Base-by-base conservation (phyloP, 2,888 invertebrate genomes). In the Epirrhoe tristata region DNA sequence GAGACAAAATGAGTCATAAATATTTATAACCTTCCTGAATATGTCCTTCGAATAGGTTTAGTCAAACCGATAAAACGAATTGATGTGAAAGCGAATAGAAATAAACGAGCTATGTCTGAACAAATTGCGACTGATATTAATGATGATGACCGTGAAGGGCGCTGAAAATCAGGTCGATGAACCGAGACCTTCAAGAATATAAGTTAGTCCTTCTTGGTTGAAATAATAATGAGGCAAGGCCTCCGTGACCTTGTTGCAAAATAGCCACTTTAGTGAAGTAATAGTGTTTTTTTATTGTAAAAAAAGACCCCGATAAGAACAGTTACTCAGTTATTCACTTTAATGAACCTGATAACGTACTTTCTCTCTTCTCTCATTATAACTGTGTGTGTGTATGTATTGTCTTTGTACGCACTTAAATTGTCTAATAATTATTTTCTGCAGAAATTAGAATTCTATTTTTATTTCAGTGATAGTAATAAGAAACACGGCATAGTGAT, bases 101-200 rank as follows among this genome's bases (percentile, higher is more conserved):
- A 16, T 46, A 63, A 61, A 58, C 58, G 58, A 63, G 53, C 52
- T 17, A 48, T 48, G 34, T 16, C 39, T 16, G 53, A 52, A 46
- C 63, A 63, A 64, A 64, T 64, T 58, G 50, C 50, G 24, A 14
- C 7, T n/a, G 31, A 54, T 58, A 58, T 58, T 46, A 34, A 50
- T 58, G 64, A 50, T 58, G 58, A 55, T 58, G 58, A 16, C 46
- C 24, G 0, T 17, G 16, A 50, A 17, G 10, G 24, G 54, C 12
- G 61, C 17, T 24, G 16, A 54, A 48, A 54, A 59, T 17, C 6
- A 55, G 50, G 36, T n/a, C 36, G 14, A 16, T 55, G 54, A 54
- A 53, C 46, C 54, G 34, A 53, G 58, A 58, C 17, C 50, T 50
- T 51, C 36, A 32, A 14, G 16, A 58, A 14, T 46, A 56, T 31